phyloP scores from a whole-genome alignment of 1,140 invertebrate species.

The Drosophila sproati region DNA sequence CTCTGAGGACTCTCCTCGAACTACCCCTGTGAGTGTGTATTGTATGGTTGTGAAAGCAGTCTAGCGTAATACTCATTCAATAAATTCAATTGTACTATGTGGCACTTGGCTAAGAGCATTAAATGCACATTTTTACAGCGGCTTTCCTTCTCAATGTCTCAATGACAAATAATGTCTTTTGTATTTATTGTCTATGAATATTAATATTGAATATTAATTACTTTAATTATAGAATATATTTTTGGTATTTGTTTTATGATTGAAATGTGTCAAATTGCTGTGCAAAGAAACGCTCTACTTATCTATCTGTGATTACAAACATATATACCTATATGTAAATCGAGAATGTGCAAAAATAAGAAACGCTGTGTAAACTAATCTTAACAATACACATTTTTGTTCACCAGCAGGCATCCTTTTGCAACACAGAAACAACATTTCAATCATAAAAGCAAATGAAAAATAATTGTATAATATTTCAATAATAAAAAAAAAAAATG shows the following conservation, averaged over 20 bases:
- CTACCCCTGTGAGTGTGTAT: conserved; percentile 1
- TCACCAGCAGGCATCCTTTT: conserved; percentile 84
- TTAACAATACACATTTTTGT: conserved; percentile 74
- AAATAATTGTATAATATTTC: conserved; percentile 45
- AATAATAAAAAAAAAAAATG: conserved; percentile 43
- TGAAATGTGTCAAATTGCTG: conserved; percentile 84
- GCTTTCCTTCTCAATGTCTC: conserved; percentile 3
- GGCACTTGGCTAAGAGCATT: neutral
- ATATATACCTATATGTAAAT: conserved; percentile 30
- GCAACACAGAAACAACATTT: conserved; percentile 85
- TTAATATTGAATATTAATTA: conserved; percentile 45
- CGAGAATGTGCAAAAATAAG: conserved; percentile 37
- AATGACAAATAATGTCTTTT: conserved; percentile 69
- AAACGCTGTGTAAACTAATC: conserved; percentile 57
- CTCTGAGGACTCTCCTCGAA: conserved; percentile 38
- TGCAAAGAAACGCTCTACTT: conserved; percentile 37
- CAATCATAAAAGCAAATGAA: conserved; percentile 83
- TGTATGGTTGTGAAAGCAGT: conserved; percentile 3
- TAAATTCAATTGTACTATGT: neutral
- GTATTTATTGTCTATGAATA: conserved; percentile 3
- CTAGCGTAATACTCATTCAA: neutral
- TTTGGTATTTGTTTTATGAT: conserved; percentile 84
- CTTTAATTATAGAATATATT: conserved; percentile 53
- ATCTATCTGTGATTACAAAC: conserved; percentile 8
- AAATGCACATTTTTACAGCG: conserved; percentile 15